These are phyloP conservation scores for Tylochromis polylepis DNA, from an alignment of 2,113 vertebrate species.

Conservation along the genomic window DNA sequence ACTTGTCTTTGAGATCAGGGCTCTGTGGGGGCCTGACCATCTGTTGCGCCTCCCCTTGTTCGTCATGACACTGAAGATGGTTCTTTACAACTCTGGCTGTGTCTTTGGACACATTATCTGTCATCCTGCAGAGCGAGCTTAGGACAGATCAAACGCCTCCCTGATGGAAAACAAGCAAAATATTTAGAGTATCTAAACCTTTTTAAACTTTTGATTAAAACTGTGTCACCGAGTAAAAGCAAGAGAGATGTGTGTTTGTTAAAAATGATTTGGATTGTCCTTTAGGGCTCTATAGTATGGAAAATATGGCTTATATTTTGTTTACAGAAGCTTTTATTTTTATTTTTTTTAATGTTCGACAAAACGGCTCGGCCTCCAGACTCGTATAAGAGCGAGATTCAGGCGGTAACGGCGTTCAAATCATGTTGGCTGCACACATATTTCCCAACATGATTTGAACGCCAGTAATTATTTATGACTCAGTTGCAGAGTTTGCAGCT, in stretches of 20 bases:
- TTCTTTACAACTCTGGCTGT: neutral
- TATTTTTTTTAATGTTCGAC: neutral
- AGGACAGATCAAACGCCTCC: neutral
- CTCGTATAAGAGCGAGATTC: neutral
- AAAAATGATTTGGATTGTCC: neutral
- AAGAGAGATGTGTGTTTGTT: neutral
- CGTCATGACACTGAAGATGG: neutral
- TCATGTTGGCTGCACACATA: neutral
- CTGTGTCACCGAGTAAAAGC: neutral
- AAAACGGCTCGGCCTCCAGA: neutral
- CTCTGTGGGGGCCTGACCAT: neutral
- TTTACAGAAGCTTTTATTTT: neutral
- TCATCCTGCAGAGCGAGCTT: neutral
- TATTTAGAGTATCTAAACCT: neutral
- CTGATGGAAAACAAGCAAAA: neutral
- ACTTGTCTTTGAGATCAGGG: neutral
- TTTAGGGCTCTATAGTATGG: neutral
- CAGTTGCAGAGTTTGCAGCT: neutral
- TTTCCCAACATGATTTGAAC: conserved; percentile 2
- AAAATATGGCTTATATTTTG: neutral
- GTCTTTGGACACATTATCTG: neutral
- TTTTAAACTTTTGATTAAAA: neutral
- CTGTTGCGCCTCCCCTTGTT: neutral
- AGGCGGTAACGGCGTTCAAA: neutral
- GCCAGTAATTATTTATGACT: conserved; percentile 10